Base-by-base conservation (phyloP, 2,888 invertebrate species). In the Sialis fuliginosa region DNA sequence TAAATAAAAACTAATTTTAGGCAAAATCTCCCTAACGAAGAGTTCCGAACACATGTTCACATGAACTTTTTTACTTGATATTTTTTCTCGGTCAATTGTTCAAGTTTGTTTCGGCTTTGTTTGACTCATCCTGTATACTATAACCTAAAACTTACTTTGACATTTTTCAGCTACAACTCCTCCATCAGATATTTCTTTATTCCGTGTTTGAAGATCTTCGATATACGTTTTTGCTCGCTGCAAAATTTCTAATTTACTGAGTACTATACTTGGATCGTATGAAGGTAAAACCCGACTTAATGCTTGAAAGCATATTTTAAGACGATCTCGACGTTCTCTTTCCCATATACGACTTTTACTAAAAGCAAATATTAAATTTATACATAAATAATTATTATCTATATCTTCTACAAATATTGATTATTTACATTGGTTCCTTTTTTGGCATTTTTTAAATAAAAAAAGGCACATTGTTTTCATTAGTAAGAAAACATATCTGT, bases 311-410 rank as follows among this genome's bases (percentile, higher is more conserved):
- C 66, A 66, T 9, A 64, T 60, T 55, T 79, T 80, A 58, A 81
- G 71, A 60, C 79, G 75, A 54, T 74, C 72, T 56, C 81, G 68
- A 57, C 81, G 68, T 57, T 76, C 74, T 56, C 77, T 71, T 65
- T 81, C 81, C 81, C 80, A 81, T 67, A 76, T 74, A 57, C 76
- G 71, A 52, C 74, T 73, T 57, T 75, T 74, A 59, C 77, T 77
- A 57, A 46, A 65, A 63, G 48, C 32, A 46, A 44, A 22, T 22
- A 22, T 22, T 22, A 22, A 22, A 42, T 42, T 13, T 31, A 22
- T 42, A 37, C 12, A 37, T 32, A 5, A 30, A 22, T 42, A 6
- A 13, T 8, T 22, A 22, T 22, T 22, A 22, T 22, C 22, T 22
- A 22, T 22, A 22, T 22, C 22, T 22, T 22, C 22, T 8, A 9